phyloP scores from a whole-genome alignment of 2,797 vertebrate genomes.

The Phyllotis vaccarum region DNA sequence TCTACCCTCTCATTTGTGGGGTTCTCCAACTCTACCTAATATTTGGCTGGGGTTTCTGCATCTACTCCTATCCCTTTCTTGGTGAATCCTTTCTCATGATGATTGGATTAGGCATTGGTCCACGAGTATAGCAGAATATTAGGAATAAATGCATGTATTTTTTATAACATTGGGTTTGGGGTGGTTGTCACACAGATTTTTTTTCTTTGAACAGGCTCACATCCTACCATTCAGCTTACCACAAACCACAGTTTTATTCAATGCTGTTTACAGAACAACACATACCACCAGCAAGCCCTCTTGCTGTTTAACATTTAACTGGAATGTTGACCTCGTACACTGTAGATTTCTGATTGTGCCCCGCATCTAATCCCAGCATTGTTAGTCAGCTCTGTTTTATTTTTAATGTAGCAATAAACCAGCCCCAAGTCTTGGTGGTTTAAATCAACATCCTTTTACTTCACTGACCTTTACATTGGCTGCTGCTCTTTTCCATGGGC shows the following conservation, averaged over 20 bases:
- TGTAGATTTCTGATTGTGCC: not conserved
- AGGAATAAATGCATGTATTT: not conserved
- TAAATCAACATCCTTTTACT: slow-evolving; percentile 20
- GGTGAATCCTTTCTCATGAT: not conserved
- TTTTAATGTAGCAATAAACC: not conserved
- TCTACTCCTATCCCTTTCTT: not conserved
- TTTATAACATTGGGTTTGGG: not conserved
- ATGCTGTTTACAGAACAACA: not conserved
- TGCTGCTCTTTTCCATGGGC: not conserved
- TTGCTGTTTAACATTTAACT: not conserved
- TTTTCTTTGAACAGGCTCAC: not conserved
- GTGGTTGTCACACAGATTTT: not conserved
- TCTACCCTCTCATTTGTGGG: not conserved
- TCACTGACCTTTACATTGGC: slow-evolving; percentile 5
- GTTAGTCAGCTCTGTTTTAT: slow-evolving; percentile 2
- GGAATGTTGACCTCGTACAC: not conserved
- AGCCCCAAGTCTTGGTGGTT: not conserved
- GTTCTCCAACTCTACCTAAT: not conserved
- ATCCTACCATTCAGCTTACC: not conserved
- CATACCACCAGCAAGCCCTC: slow-evolving; percentile 12
- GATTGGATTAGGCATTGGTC: not conserved
- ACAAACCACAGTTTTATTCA: not conserved
- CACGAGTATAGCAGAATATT: not conserved
- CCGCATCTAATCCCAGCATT: slow-evolving; percentile 5
- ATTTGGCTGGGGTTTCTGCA: not conserved